Evolutionary conservation across 2,888 invertebrate genomes (phyloP), one percentile per base, ranked within the genome.

Genomic region (Stomorhina lunata): DNA sequence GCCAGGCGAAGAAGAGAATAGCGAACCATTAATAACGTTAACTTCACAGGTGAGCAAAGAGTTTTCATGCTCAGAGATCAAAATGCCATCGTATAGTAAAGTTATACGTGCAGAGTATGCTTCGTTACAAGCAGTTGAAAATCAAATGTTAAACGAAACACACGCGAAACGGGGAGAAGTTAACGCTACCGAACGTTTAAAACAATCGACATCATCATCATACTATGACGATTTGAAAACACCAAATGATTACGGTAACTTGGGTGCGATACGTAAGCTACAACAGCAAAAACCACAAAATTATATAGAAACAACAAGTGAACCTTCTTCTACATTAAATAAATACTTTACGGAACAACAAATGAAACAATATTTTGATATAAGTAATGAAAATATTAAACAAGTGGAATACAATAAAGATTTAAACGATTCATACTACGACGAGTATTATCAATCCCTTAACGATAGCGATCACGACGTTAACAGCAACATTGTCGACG

Each of bases 71-170:
- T 72, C 80, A 61, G 83, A 80, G 80, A 80, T 80, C 76, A 63
- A 40, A 32, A 63, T 80, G 68, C 59, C 55, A 4, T 72, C 66
- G 61, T 72, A 29, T 63, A 61, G 27, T 34, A 72, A 80, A 75
- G 57, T 50, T 61, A 72, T 66, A 66, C 66, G 68, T 63, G 71
- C 80, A 75, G 80, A 79, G 65, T 66, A 9, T 61, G 7, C 27
- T 34, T 63, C 45, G 29, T 61, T 78, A 69, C 80, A 72, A 69
- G 32, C 81, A 59, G 89, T 90, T 86, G 87, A 87, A 88, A 88
- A 88, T 88, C 89, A 89, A 87, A 88, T 89, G 89, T 89, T 89
- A 88, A 89, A 87, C 88, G 89, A 87, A 86, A 85, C 86, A 88
- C 89, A 86, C 71, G 85, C 27, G 59, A 71, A 66, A 53, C 79